Conservation (phyloP, 1,140 invertebrate species). For the Dinothrombium tinctorium region DNA sequence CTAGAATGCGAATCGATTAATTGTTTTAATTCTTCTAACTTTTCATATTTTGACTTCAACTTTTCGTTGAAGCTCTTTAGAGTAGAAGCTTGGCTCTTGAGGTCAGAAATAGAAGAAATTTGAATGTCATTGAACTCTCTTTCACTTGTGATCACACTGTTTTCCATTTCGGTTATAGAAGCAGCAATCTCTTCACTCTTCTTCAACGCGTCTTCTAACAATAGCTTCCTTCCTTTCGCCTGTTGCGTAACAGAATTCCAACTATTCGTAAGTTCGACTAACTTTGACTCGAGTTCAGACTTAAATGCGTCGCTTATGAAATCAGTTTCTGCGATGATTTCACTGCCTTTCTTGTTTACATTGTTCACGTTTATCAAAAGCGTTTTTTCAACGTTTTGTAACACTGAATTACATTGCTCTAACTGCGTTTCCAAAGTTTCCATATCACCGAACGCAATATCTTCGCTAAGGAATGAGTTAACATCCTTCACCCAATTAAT, state of each 20-base stretch:
- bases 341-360: not conserved
- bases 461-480: constrained; percentile 32
- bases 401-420: constrained; percentile 30
- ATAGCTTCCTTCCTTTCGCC: not conserved
- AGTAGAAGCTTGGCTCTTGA: too few relatives aligned
- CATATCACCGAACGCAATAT: constrained; percentile 31
- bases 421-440: constrained; percentile 38
- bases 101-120: too few relatives aligned
- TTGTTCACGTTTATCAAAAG: not conserved
- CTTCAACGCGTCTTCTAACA: not conserved
- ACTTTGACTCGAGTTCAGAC: not conserved
- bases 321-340: not conserved
- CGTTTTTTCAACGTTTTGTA: constrained; percentile 5
- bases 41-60: too few relatives aligned
- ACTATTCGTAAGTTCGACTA: not conserved
- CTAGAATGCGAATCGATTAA: not conserved
- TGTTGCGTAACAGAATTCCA: not conserved
- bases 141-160: too few relatives aligned
- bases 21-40: not conserved
- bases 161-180: too few relatives aligned
- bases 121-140: too few relatives aligned
- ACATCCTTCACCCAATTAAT: constrained; percentile 37
- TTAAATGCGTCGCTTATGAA: not conserved
- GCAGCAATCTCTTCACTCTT: not conserved
- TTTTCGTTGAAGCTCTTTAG: too few relatives aligned